Percentiles rank a stretch among this genome's conserved stretches.
Conservation (phyloP, 2,797 vertebrate species). For the Semotilus atromaculatus region DNA sequence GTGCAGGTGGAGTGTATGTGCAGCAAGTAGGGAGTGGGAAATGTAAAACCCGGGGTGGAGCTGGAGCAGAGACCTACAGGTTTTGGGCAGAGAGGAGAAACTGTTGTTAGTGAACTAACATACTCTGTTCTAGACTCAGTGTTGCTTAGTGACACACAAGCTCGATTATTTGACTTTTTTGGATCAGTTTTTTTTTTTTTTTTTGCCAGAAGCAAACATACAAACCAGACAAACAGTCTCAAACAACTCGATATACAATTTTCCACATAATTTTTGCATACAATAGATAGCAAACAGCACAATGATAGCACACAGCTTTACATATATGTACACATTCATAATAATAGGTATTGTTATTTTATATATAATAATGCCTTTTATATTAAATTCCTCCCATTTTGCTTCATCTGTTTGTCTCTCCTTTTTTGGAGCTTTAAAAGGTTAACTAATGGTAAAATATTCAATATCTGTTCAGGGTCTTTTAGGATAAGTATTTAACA, state of each 20-base stretch:
- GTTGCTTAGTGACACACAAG: conserved; percentile 4
- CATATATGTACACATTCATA: too few species aligned
- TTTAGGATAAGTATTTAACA: background rate
- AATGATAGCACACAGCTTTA: background rate
- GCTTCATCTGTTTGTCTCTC: background rate
- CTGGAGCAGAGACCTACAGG: background rate
- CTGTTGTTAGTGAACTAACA: background rate
- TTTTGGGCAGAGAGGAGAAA: background rate
- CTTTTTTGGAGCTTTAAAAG: background rate
- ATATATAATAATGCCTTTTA: background rate
- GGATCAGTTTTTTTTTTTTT: background rate
- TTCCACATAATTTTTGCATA: background rate
- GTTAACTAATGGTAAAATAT: conserved; percentile 1
- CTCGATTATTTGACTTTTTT: background rate
- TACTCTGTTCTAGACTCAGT: background rate
- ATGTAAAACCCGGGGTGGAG: background rate
- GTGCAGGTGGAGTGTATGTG: background rate
- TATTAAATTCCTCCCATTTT: background rate
- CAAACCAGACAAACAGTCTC: background rate
- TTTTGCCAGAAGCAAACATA: background rate
- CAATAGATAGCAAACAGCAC: background rate
- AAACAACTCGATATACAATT: background rate
- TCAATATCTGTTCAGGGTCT: background rate
- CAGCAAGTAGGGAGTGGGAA: background rate
- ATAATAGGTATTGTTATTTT: background rate